Evolutionary conservation across 2,113 vertebrate species (phyloP).

Genomic region (Spizaetus ornatus): DNA sequence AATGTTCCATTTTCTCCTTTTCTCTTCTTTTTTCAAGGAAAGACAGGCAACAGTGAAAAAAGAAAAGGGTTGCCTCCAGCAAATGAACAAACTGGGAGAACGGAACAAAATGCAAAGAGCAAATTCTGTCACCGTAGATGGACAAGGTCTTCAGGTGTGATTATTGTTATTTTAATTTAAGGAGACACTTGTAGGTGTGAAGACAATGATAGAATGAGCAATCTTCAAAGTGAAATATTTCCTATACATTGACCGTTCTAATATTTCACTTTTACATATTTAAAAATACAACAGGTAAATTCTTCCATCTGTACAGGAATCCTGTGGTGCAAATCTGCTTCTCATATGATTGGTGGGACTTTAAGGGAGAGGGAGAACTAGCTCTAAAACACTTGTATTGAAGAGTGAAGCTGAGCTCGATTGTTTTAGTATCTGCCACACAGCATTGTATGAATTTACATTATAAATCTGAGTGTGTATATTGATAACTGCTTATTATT

Average conservation of each 20-base stretch:
- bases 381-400: not conserved
- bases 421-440: not conserved
- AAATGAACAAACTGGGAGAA: slow-evolving; percentile 78
- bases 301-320: not conserved
- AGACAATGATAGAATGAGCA: not conserved
- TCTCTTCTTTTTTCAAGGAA: slow-evolving; percentile 73
- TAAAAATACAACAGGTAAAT: not conserved
- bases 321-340: not conserved
- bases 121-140: slow-evolving; percentile 90
- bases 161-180: slow-evolving; percentile 17
- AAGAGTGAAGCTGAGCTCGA: not conserved
- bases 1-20: not conserved
- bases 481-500: not conserved
- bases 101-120: slow-evolving; percentile 90
- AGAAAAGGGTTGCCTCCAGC: slow-evolving; percentile 74
- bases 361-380: not conserved
- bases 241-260: not conserved
- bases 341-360: not conserved
- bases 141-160: slow-evolving; percentile 91
- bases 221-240: not conserved
- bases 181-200: not conserved
- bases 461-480: not conserved
- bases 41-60: slow-evolving; percentile 87
- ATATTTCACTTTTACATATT: not conserved
- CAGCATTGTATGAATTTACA: not conserved